Percentiles rank a stretch among this genome's conserved stretches.
Conservation (phyloP, 2,113 vertebrate species). For the Pampusana beccarii region DNA sequence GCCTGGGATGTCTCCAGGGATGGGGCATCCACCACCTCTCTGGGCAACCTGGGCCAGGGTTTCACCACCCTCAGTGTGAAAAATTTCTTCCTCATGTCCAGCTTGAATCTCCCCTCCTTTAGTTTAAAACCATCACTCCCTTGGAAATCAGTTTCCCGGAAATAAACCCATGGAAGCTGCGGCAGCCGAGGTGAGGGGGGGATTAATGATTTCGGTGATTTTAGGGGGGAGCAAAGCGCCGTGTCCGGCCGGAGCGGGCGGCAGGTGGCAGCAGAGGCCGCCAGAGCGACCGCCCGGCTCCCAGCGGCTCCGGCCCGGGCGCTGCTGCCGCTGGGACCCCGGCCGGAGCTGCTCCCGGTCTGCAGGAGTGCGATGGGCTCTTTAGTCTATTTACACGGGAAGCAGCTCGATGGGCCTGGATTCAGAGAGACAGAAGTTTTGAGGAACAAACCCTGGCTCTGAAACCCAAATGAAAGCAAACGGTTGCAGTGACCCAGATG, state of each 20-base stretch:
- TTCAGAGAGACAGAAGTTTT: not conserved
- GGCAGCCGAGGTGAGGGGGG: not conserved
- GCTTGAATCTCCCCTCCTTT: no score
- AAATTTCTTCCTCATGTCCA: no score
- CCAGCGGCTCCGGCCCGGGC: no score
- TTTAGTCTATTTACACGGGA: not conserved
- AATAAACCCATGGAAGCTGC: not conserved
- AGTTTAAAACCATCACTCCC: not conserved
- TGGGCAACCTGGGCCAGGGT: no score
- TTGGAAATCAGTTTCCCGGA: not conserved
- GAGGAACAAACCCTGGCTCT: not conserved
- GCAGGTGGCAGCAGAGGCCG: slow-evolving; percentile 22
- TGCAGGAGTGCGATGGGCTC: not conserved
- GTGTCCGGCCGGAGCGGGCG: not conserved
- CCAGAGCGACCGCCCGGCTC: not conserved
- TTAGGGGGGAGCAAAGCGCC: fast-evolving
- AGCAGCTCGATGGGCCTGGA: not conserved
- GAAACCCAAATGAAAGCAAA: not conserved
- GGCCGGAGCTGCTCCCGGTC: no score
- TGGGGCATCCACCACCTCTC: no score
- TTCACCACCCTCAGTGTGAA: no score
- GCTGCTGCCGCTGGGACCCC: no score
- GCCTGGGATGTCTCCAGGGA: no score
- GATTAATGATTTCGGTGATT: not conserved
- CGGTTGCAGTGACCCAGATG: not conserved